phyloP scores from a whole-genome alignment of 2,888 invertebrate genomes.

The Rhingia campestris region DNA sequence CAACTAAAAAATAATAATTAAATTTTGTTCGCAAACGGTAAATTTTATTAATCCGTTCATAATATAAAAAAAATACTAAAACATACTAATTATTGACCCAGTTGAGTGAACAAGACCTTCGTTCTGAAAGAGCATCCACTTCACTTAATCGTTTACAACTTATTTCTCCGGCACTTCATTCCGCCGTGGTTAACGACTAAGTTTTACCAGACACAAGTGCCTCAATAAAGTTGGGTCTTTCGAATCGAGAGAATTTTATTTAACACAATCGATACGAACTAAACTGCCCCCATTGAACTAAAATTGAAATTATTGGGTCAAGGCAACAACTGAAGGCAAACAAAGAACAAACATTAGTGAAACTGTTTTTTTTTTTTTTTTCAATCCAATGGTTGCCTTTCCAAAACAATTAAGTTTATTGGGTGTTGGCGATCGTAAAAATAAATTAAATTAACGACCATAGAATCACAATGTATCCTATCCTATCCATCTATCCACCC shows the following conservation, averaged over 20 bases:
- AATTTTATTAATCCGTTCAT: too few species aligned
- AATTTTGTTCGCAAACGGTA: too few species aligned
- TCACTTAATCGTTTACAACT: too few species aligned
- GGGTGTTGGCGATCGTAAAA: conserved; percentile 55
- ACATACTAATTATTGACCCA: too few species aligned
- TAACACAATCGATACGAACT: not conserved
- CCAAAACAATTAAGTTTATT: conserved; percentile 55
- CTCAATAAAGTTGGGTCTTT: not conserved
- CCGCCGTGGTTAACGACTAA: too few species aligned
- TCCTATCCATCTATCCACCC: too few species aligned
- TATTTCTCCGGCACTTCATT: too few species aligned
- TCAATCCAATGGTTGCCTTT: conserved; percentile 25
- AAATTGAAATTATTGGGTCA: conserved; percentile 22
- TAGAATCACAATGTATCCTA: conserved; percentile 31
- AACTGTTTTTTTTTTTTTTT: conserved; percentile 26
- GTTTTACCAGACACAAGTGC: too few species aligned
- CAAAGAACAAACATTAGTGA: conserved; percentile 41
- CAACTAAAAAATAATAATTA: too few species aligned
- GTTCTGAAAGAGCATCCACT: too few species aligned
- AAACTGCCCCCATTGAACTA: not conserved
- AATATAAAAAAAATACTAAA: too few species aligned
- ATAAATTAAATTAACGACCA: conserved; percentile 49
- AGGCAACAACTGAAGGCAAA: not conserved
- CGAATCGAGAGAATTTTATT: not conserved
- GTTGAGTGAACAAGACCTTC: too few species aligned